Evolutionary conservation across 1,140 invertebrate genomes (phyloP).

Genomic region (Drosophila repletoides): DNA sequence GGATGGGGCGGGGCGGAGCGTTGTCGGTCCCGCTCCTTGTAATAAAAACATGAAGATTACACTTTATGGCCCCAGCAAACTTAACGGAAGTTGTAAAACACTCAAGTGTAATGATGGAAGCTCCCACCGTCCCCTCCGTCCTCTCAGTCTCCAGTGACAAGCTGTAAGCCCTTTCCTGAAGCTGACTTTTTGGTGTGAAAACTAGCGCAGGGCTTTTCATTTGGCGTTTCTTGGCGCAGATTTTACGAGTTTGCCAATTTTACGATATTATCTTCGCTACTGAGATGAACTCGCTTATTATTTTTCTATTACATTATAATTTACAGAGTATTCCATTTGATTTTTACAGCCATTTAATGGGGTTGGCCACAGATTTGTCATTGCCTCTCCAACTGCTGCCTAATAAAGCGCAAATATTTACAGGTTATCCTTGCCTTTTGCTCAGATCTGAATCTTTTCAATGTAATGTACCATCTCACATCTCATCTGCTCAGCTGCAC

Average conservation of each 20-base stretch:
- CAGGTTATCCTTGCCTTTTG: slow-evolving; percentile 52
- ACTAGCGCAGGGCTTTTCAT: slow-evolving; percentile 60
- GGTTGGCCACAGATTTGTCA: slow-evolving; percentile 61
- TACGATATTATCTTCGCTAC: slow-evolving; percentile 59
- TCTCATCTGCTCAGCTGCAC: not conserved
- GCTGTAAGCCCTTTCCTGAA: not conserved
- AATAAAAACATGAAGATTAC: slow-evolving; percentile 81
- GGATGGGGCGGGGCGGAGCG: not conserved
- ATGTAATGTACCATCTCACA: too few relatives aligned
- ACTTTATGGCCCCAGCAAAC: slow-evolving; percentile 64
- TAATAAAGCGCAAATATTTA: slow-evolving; percentile 66
- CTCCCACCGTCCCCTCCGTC: slow-evolving; percentile 23
- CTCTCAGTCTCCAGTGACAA: not conserved
- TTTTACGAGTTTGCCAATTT: slow-evolving; percentile 67
- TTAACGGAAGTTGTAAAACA: slow-evolving; percentile 79
- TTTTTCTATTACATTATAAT: slow-evolving; percentile 75
- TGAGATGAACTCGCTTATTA: slow-evolving; percentile 67
- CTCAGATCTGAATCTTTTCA: slow-evolving; percentile 9
- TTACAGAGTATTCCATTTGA: slow-evolving; percentile 57
- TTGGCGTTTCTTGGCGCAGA: slow-evolving; percentile 12
- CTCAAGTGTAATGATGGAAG: slow-evolving; percentile 74
- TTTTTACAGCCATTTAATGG: slow-evolving; percentile 69
- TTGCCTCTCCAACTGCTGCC: slow-evolving; percentile 29
- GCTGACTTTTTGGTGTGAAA: slow-evolving; percentile 57
- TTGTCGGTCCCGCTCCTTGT: slow-evolving; percentile 9